Conservation (phyloP, 2,888 invertebrate genomes). For the Eulithis testata region DNA sequence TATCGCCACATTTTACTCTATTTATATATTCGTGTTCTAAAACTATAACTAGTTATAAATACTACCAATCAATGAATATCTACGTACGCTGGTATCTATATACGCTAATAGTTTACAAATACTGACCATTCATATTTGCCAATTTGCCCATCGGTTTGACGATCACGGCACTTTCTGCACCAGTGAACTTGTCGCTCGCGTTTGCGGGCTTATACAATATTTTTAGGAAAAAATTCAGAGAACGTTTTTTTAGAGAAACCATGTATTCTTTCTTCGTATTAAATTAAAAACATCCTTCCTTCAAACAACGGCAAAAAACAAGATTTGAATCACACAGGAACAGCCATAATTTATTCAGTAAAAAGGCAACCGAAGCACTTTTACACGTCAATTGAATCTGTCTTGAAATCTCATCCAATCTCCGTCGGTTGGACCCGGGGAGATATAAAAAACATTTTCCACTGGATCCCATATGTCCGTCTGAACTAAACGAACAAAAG, state of each 20-base stretch:
- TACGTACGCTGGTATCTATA: no score
- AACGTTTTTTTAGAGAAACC: neutral
- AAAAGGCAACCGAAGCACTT: slow-evolving; percentile 38
- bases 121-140: slow-evolving; percentile 21
- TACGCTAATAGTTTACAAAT: slow-evolving; percentile 34
- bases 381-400: slow-evolving; percentile 42
- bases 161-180: slow-evolving; percentile 18
- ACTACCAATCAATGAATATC: slow-evolving; percentile 21
- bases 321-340: slow-evolving; percentile 31
- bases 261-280: no score
- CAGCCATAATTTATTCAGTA: slow-evolving; percentile 40
- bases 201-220: neutral
- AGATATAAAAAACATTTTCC: slow-evolving; percentile 38
- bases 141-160: slow-evolving; percentile 29
- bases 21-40: no score
- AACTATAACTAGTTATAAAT: no score
- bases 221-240: neutral
- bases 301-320: neutral
- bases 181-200: neutral
- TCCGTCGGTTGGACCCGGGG: slow-evolving; percentile 30
- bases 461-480: slow-evolving; percentile 33
- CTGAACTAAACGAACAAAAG: slow-evolving; percentile 30
- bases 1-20: no score
- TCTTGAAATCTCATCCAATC: slow-evolving; percentile 40
- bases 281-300: no score